Conservation (phyloP, 2,888 invertebrate genomes). For the Aromia moschata region DNA sequence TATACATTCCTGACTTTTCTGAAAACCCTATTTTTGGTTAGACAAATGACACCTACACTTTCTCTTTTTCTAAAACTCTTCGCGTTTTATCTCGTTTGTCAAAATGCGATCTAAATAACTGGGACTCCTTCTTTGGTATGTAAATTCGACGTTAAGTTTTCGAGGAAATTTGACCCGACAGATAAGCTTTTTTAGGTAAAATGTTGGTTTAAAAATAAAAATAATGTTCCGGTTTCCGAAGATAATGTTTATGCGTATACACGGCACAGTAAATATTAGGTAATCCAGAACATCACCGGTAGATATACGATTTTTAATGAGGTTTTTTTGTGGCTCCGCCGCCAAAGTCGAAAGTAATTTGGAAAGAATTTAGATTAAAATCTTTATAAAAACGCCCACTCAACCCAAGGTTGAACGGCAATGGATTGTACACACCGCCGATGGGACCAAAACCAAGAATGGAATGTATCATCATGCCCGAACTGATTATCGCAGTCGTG, state of each 20-base stretch:
- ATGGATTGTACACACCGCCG: constrained; percentile 18
- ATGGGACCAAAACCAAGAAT: constrained; percentile 27
- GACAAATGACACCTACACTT: not conserved
- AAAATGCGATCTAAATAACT: constrained; percentile 19
- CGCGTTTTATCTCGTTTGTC: constrained; percentile 10
- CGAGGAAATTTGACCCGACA: constrained; percentile 10
- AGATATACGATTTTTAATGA: constrained; percentile 49
- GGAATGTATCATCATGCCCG: constrained; percentile 23
- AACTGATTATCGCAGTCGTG: constrained; percentile 21
- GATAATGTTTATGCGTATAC: constrained; percentile 15
- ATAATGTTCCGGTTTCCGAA: constrained; percentile 5
- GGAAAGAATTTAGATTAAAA: constrained; percentile 55
- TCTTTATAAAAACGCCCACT: constrained; percentile 54
- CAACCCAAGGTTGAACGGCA: constrained; percentile 43
- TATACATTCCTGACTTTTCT: no score
- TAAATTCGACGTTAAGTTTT: constrained; percentile 9
- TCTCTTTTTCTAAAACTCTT: not conserved
- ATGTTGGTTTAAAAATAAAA: constrained; percentile 15
- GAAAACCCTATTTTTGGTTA: no score
- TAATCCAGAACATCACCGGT: constrained; percentile 29
- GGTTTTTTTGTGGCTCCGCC: constrained; percentile 44
- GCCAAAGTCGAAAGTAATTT: constrained; percentile 51
- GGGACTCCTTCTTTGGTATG: constrained; percentile 5
- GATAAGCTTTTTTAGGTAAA: constrained; percentile 6
- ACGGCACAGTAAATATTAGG: constrained; percentile 27